Conservation (phyloP, 2,113 vertebrate genomes). For the Crotalus helleri region DNA sequence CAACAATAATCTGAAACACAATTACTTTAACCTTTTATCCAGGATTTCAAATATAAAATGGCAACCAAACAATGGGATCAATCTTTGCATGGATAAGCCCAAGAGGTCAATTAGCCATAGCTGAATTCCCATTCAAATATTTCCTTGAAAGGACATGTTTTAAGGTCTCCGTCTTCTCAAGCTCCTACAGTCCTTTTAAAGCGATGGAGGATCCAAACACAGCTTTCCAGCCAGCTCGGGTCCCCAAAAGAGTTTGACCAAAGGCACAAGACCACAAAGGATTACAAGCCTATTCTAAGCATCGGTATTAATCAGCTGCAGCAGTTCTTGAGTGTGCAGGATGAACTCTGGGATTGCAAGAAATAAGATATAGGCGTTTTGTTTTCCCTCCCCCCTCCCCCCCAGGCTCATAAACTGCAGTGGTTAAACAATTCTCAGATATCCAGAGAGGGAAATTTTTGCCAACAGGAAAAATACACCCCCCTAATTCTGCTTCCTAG, state of each 20-base stretch:
- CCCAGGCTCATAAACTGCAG: background rate
- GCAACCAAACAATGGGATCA: background rate
- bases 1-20: background rate
- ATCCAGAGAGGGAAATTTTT: background rate
- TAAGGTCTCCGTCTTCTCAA: conserved; percentile 34
- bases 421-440: background rate
- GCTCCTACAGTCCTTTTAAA: conserved; percentile 1
- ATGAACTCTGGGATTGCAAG: conserved; percentile 72
- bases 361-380: background rate
- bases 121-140: background rate
- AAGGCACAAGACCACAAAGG: conserved; percentile 45
- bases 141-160: background rate
- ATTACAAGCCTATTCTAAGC: conserved; percentile 57
- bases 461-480: background rate
- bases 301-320: conserved; percentile 51
- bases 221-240: conserved; percentile 34
- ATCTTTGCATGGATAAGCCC: background rate
- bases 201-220: conserved; percentile 20
- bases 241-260: conserved; percentile 42
- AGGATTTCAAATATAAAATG: background rate
- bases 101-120: background rate
- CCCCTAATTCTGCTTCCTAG: background rate
- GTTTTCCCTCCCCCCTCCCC: fast-evolving
- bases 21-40: background rate
- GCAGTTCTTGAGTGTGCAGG: conserved; percentile 61